Base-by-base conservation (phyloP, 1,140 invertebrate species). In the Papilio aristodemus region DNA sequence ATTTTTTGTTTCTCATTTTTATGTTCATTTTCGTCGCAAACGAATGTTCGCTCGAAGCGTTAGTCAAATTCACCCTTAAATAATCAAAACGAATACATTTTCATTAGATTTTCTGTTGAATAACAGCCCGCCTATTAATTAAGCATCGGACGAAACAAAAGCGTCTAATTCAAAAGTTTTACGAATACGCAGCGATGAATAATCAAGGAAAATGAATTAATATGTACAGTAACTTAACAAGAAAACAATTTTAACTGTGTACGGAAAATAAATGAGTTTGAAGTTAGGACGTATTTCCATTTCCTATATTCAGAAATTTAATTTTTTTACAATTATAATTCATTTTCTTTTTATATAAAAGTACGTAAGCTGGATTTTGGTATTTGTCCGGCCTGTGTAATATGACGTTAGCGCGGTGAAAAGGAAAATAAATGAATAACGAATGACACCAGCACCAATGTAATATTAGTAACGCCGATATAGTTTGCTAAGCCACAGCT, bases 81-180 rank as follows among this genome's bases (percentile, higher is more conserved):
- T 60, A 60, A 60, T 60, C 58, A 60, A 60, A 60, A 38, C 58
- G 58, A 38, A 60, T 60, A 60, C 14, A 60, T 60, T 60, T 60
- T 60, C 17, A 37, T 60, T 60, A 60, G 14, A 36, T 38, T 60
- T 38, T 60, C 27, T 60, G 58, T 38, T 32, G 58, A 60, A 60
- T 60, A 37, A 60, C 32, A 38, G 58, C 58, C 32, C 32, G 27
- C 22, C 57, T 59, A 59, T 60, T 60, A 60, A 60, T 62, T 62
- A 62, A 39, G 59, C 59, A 62, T 62, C 38, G 36, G 59, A 39
- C 59, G 59, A 62, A 62, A 62, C 59, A 62, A 62, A 62, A 36
- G 59, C 59, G 36, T 62, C 59, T 62, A 62, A 62, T 62, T 62
- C 59, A 9, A n/a, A 62, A 62, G 59, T 62, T 62, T 62, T 62